These are phyloP conservation scores for Lobophora halterata DNA, from an alignment of 2,888 invertebrate species.

Conservation along the genomic window DNA sequence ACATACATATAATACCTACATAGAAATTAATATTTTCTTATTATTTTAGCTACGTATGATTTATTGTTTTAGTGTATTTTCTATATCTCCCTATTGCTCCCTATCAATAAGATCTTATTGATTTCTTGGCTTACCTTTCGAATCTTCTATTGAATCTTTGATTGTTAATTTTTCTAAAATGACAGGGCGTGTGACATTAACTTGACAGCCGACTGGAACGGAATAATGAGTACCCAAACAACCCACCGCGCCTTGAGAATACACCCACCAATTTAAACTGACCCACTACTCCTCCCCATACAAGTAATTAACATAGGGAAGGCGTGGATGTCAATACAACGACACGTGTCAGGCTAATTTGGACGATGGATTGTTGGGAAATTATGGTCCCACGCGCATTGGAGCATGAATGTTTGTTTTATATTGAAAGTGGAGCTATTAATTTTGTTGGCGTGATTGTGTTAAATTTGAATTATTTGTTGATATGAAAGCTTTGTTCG, in stretches of 20 bases:
- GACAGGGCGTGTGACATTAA: conserved; percentile 41
- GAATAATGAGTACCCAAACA: conserved; percentile 58
- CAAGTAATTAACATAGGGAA: conserved; percentile 27
- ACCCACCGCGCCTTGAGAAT: conserved; percentile 47
- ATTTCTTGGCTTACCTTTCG: no score
- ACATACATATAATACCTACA: no score
- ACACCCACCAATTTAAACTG: conserved; percentile 32
- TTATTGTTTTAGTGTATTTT: no score
- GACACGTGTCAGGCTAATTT: conserved; percentile 32
- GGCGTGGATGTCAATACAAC: conserved; percentile 26
- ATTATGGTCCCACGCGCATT: conserved; percentile 27
- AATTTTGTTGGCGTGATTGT: conserved; percentile 28
- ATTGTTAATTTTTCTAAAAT: conserved; percentile 39
- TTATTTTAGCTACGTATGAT: no score
- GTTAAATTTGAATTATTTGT: conserved; percentile 29
- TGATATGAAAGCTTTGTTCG: conserved; percentile 8
- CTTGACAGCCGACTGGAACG: conserved; percentile 50
- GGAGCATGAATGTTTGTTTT: conserved; percentile 36
- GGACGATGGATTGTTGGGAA: conserved; percentile 23
- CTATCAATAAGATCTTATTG: no score
- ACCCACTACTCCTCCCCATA: conserved; percentile 24
- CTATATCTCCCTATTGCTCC: no score
- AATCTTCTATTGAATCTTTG: conserved; percentile 38
- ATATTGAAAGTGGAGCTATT: conserved; percentile 36
- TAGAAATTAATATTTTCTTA: no score